Base-by-base conservation (phyloP, 2,113 vertebrate species). In the Malurus cyaneus region DNA sequence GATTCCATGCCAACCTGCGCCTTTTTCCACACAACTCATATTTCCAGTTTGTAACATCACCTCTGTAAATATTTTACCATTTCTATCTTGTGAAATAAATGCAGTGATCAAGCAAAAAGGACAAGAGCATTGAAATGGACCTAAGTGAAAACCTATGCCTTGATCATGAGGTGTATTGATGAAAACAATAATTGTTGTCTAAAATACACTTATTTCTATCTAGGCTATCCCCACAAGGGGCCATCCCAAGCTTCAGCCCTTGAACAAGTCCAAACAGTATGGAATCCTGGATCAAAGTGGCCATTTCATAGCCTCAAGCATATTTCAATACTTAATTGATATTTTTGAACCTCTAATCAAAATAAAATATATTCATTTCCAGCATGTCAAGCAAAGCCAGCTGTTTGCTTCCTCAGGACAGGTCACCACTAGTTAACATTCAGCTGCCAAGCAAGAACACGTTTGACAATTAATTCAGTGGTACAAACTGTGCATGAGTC, bases 141-240 rank as follows among this genome's bases (percentile, higher is more conserved):
- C 41, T 32, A 23, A 50, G 13, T 1, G 3, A 77, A 85, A 76
- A 46, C 5, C 14, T 44, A 3, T 59, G 17, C 57, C 47, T 56
- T 0, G 0, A 9, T 52, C 18, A 39, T 57, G 26, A 47, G 16
- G 12, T 25, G 7, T 31, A 32, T 20, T 73, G 36, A 50, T 39
- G 29, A 57, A 66, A 93, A 57, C 4, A 67, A 15, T n/a, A 21
- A 46, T 3, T 67, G 29, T 16, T 39, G 18, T 14, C 20, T 32
- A 29, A 54, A 66, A n/a, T 7, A 47, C 10, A 74, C 3, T 44
- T 62, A 44, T 76, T 71, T 46, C 32, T 69, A 19, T 61, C 34
- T 44, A 29, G 49, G 10, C 41, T 54, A 11, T 26, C 36, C 46
- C n/a, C 20, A 65, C 32, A 56, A 76, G 46, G 25, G 20, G n/a